Conservation (phyloP, 2,888 invertebrate species). For the Icerya purchasi region DNA sequence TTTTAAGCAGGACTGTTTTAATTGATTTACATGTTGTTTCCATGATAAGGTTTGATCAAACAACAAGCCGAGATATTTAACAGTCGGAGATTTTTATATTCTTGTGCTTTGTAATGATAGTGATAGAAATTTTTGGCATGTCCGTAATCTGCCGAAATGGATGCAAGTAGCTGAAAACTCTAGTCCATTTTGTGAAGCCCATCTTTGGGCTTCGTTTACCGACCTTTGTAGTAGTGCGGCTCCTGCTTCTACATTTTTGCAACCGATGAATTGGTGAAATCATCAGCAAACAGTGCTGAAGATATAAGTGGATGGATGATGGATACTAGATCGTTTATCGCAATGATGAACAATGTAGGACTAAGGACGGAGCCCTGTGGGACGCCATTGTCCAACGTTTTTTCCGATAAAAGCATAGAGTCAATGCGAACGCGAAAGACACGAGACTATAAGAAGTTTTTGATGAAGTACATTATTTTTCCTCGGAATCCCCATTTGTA, state of each 20-base stretch:
- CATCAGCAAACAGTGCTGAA: neutral
- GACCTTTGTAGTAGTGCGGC: neutral
- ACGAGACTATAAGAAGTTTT: neutral
- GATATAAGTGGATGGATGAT: neutral
- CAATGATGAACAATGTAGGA: neutral
- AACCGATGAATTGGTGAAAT: neutral
- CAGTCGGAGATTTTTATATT: too few relatives aligned
- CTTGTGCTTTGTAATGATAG: too few relatives aligned
- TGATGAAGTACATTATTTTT: neutral
- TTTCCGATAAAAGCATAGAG: neutral
- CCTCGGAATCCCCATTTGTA: neutral
- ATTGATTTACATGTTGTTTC: too few relatives aligned
- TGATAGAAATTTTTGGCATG: too few relatives aligned
- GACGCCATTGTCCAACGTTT: neutral
- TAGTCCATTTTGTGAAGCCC: neutral
- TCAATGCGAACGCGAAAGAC: neutral
- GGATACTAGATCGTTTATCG: neutral
- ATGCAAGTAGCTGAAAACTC: neutral
- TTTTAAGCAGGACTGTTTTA: too few relatives aligned
- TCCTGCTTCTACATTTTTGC: neutral
- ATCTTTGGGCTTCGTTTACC: neutral
- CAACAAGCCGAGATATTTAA: too few relatives aligned
- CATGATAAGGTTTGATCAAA: too few relatives aligned
- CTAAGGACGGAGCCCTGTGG: neutral
- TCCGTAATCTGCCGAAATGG: neutral